Base-by-base conservation (phyloP, 2,888 invertebrate genomes). In the Watsonalla cultraria region DNA sequence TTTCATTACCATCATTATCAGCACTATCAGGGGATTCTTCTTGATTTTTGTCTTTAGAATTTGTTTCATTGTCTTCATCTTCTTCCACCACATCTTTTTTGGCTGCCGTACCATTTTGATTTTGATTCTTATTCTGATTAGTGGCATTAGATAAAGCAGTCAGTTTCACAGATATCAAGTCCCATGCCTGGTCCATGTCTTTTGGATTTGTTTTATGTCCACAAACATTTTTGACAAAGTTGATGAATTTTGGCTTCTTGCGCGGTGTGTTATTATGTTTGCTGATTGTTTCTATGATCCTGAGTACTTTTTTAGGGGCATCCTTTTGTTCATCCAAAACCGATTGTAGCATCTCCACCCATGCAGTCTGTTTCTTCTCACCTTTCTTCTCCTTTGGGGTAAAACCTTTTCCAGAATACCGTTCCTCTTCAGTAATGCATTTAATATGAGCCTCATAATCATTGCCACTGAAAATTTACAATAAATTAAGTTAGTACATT, bases 391-490 rank as follows among this genome's bases (percentile, higher is more conserved):
- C 92, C 73, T 95, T 95, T 5, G 94, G 91, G 24, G 93, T 92
- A 75, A 94, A 96, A 46, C 95, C 94, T 82, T 95, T 96, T 0
- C 95, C 97, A 7, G 96, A 95, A 78, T 99, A 99, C 66, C 97
- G 94, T 80, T 98, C 94, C 35, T 95, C 95, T 87, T 99, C 94
- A 0, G 95, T 93, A 51, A 98, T 92, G 82, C 98, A 98, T 86
- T 96, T 96, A n/a, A 88, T 95, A 77, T 98, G 98, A 0, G 87
- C 86, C 47, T 92, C 92, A 82, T 96, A 97, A 9, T 94, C 95
- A 56, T 95, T 93, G 5, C 94, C 95, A 68, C 96, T 95, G 80
- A 68, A 91, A 92, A 57, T 54, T 11, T 42, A 4, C 8, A 11
- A 49, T 53, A 47, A 49, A 55, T 33, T 4, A 45, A 34, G 51